Evolutionary conservation across 1,140 invertebrate genomes (phyloP), one percentile per base, ranked within the genome.

Genomic region (Meloidogyne chitwoodi): DNA sequence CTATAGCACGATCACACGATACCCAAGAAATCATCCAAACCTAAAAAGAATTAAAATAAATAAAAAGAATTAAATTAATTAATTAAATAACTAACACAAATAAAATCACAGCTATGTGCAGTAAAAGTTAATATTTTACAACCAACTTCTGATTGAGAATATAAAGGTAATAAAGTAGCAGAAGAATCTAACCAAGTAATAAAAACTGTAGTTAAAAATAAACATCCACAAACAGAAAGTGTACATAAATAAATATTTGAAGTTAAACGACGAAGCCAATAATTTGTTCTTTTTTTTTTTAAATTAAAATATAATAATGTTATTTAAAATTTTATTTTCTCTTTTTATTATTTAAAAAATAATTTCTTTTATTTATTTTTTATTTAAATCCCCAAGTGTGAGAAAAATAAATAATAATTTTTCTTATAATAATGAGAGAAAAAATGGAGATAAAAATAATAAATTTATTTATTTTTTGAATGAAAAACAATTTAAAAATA

Each of bases 161-260:
- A 86, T 11, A 86, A 67, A 2, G 80, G 41, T 11, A 66, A 14
- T 61, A 80, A 61, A 19, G 71, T 69, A 11, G 83, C 72, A 48
- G 83, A 83, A 6, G 80, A 66, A 62, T 83, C 82, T 10, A 83
- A 69, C 82, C 81, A 81, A 14, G 80, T 83, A 44, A 85, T 74
- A 19, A 86, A 38, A n/a, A 86, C 84, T 19, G 84, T 86, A 12
- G 75, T 80, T 14, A 86, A 78, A 41, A 86, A 86, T 19, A 86
- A 62, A 73, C 85, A 86, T 10, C 84, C 80, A 62, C 84, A 83
- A 5, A 87, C 63, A 19, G 85, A 86, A 61, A 86, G 72, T 12
- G 84, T 82, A 65, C 83, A 85, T 0, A 86, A 82, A 74, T 87
- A 85, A 31, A 84, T 80, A 69, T 87, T 85, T n/a, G 84, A 85